Conservation (phyloP, 2,797 vertebrate species). For the Lepilemur ruficaudatus region DNA sequence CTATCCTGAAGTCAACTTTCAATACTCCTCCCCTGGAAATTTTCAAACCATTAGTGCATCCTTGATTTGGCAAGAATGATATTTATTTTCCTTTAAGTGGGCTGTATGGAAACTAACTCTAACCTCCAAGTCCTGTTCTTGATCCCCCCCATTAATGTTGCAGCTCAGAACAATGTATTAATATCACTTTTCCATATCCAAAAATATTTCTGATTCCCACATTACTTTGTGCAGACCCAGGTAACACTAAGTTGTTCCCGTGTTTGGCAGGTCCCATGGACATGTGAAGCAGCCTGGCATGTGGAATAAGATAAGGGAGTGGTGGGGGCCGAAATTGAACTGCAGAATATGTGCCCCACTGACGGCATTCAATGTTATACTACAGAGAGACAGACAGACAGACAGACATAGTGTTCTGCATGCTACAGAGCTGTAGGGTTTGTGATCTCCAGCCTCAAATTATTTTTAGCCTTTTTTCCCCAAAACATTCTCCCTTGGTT, state of each 20-base stretch:
- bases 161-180: not conserved
- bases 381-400: not conserved
- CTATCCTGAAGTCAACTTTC: not conserved
- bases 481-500: not conserved
- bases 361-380: not conserved
- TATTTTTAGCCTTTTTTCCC: not conserved
- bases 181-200: not conserved
- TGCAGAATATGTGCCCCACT: rapidly evolving
- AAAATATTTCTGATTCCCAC: not conserved
- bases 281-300: not conserved
- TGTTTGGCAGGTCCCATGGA: not conserved
- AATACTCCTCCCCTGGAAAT: not conserved
- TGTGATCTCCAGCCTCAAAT: not conserved
- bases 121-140: conserved; percentile 16
- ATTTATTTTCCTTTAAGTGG: conserved; percentile 30
- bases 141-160: not conserved
- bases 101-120: conserved; percentile 1
- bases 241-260: not conserved
- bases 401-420: not conserved
- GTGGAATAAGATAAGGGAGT: not conserved
- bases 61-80: not conserved
- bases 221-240: not conserved
- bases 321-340: not conserved
- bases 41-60: conserved; percentile 8
- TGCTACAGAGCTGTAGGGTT: not conserved